Evolutionary conservation across 2,113 vertebrate species (phyloP).

Genomic region (Ascaphus truei): DNA sequence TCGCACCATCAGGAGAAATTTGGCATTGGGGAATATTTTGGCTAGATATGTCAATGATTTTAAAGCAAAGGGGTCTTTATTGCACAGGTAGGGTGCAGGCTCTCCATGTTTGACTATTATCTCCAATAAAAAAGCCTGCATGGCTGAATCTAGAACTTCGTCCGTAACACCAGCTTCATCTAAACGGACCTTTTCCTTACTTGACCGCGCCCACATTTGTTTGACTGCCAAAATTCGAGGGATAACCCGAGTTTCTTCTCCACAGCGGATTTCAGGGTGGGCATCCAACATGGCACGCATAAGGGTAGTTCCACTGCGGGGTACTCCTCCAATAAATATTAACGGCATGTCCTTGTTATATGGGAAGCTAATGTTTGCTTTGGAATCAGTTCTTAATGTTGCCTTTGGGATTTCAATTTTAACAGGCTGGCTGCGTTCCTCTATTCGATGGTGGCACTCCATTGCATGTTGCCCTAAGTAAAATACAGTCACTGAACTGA

Average conservation of each 20-base stretch:
- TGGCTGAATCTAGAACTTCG: conserved; percentile 91
- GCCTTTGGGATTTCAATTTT: conserved; percentile 54
- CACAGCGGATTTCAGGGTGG: conserved; percentile 88
- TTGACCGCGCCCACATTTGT: conserved; percentile 96
- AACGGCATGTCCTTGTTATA: conserved; percentile 97
- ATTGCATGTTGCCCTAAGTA: conserved; percentile 92
- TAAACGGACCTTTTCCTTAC: conserved; percentile 90
- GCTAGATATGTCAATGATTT: conserved; percentile 92
- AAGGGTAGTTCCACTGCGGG: conserved; percentile 90
- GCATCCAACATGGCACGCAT: conserved; percentile 97
- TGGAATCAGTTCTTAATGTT: conserved; percentile 56
- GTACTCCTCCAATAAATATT: conserved; percentile 91
- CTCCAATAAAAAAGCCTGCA: conserved; percentile 92
- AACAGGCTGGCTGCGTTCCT: conserved; percentile 67
- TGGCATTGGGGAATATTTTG: conserved; percentile 91
- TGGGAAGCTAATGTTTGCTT: conserved; percentile 57
- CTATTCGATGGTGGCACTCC: conserved; percentile 91
- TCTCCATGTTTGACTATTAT: conserved; percentile 96
- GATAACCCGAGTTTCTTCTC: conserved; percentile 92
- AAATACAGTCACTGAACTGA: conserved; percentile 90
- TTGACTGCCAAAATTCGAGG: conserved; percentile 91
- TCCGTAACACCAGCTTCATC: conserved; percentile 94
- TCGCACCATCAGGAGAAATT: conserved; percentile 90
- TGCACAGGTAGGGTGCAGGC: conserved; percentile 87
- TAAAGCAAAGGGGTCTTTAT: conserved; percentile 95